Conservation (phyloP, 2,797 vertebrate genomes). For the Eulemur rubriventer region DNA sequence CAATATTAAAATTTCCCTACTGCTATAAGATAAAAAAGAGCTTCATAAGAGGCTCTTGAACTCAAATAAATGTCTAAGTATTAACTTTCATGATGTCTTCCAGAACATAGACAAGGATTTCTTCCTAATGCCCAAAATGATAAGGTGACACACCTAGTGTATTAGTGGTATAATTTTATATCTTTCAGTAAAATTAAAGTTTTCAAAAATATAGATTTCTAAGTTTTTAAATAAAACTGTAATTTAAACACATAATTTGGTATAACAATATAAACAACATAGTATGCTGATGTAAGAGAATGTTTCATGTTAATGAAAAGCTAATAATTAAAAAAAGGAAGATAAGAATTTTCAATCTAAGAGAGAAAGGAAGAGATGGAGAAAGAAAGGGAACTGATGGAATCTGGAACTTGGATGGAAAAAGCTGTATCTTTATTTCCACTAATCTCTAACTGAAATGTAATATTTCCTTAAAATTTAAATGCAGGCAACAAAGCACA, state of each 20-base stretch:
- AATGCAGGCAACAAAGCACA: neutral
- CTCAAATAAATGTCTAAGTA: neutral
- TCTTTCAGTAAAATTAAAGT: neutral
- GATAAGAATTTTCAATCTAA: neutral
- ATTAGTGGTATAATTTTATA: neutral
- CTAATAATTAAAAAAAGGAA: neutral
- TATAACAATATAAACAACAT: neutral
- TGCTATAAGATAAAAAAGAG: neutral
- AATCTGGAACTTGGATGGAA: neutral
- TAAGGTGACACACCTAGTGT: neutral
- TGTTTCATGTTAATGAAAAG: neutral
- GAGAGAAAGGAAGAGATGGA: neutral
- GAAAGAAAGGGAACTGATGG: neutral
- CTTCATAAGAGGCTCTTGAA: neutral
- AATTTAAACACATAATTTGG: neutral
- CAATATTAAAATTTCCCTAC: neutral
- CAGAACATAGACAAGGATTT: neutral
- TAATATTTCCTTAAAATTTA: neutral
- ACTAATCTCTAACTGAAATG: neutral
- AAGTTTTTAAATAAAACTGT: neutral
- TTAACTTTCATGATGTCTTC: neutral
- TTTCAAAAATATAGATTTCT: neutral
- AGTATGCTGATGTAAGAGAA: neutral
- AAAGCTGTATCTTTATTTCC: neutral
- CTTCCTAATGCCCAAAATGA: neutral